phyloP scores from a whole-genome alignment of 2,888 invertebrate species.

The Diarsia rubi region DNA sequence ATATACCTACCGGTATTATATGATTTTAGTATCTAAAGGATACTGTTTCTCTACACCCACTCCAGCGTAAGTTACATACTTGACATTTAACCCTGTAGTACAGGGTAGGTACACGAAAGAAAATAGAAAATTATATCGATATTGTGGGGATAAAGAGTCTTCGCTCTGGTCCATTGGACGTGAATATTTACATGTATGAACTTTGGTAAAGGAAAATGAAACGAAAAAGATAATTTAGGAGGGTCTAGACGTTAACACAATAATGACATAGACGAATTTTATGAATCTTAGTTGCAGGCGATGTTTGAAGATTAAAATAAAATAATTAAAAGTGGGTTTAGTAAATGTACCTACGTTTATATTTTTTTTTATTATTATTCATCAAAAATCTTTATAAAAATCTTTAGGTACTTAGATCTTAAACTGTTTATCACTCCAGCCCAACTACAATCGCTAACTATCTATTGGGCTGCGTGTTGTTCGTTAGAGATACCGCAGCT shows the following conservation, averaged over 20 bases:
- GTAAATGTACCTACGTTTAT: too few relatives aligned
- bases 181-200: constrained; percentile 27
- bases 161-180: constrained; percentile 17
- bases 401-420: too few relatives aligned
- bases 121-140: constrained; percentile 26
- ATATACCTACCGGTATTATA: background rate
- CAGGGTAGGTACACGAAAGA: background rate
- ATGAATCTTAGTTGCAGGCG: background rate
- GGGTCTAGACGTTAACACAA: background rate
- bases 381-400: too few relatives aligned
- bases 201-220: constrained; percentile 6
- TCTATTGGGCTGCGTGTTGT: too few relatives aligned
- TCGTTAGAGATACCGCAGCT: too few relatives aligned
- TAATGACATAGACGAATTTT: background rate
- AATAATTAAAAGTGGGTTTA: too few relatives aligned
- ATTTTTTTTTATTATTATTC: too few relatives aligned
- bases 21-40: constrained; percentile 16
- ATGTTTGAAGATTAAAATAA: background rate
- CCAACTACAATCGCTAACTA: background rate
- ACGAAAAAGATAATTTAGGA: background rate
- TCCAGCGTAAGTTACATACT: background rate
- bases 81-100: constrained; percentile 27
- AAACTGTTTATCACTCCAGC: background rate
- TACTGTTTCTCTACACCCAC: constrained; percentile 15
- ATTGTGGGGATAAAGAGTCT: background rate